Evolutionary conservation across 1,140 invertebrate species (phyloP), one percentile per base, ranked within the genome.

Genomic region (Atta cephalotes): DNA sequence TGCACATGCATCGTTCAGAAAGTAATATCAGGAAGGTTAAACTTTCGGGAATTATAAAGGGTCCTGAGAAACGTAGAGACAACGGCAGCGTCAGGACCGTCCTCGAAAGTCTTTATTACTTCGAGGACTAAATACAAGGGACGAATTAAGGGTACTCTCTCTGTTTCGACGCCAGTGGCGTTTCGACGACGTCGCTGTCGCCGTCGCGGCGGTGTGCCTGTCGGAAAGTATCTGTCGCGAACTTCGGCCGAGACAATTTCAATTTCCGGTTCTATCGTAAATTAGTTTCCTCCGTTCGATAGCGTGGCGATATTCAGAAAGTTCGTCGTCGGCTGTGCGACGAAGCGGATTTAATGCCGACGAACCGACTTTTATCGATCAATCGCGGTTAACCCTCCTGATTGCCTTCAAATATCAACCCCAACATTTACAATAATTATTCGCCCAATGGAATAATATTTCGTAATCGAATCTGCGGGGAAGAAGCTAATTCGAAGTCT

Each of bases 61-160:
- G 10, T 63, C 25, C 6, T 14, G n/a, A n/a, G n/a, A 5, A 66
- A 66, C 25, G 18, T 25, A 28, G 31, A 16, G 56, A n/a, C 56
- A 60, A 39, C 35, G 12, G 14, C 14, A 25, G 35, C 35, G 25
- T 14, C 60, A 2, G 68, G 25, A 53, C 60, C 16, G 51, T 60
- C 45, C 68, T 62, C 31, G 39, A 86, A 86, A 90, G 94, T 96
- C 63, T 95, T 97, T 70, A 95, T 96, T 25, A 92, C 93, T 58
- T 96, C 92, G 71, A 49, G 89, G 93, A 76, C 93, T 94, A 87
- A 94, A 95, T 39, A 94, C 96, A 78, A 95, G 95, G 25, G 81
- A 16, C 16, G 80, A 81, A 85, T 87, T 87, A 87, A 87, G 56
- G 81, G 68, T 35, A 21, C 60, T 56, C 28, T 28, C 5, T 31